A percentile compares a stretch with the other conserved stretches of the same genome.
These are phyloP conservation scores for Solea solea DNA, from an alignment of 2,113 vertebrate species.

Conservation along the genomic window DNA sequence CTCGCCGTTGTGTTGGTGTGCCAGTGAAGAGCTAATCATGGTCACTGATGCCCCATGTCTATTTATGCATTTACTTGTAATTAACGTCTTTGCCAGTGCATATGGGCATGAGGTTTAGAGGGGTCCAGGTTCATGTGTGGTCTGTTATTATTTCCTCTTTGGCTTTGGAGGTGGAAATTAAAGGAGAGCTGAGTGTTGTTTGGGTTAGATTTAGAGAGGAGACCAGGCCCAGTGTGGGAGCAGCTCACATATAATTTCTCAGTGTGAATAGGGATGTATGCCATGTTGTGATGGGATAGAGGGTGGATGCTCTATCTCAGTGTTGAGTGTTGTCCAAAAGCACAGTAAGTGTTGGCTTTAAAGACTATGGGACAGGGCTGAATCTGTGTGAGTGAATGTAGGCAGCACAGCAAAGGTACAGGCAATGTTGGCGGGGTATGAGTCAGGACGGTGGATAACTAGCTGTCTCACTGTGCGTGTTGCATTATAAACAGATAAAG, in stretches of 20 bases:
- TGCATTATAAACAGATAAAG: background rate
- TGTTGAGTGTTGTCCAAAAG: constrained; percentile 44
- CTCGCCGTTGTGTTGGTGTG: constrained; percentile 42
- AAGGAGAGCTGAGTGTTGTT: constrained; percentile 67
- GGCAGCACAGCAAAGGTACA: constrained; percentile 14
- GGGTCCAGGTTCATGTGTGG: constrained; percentile 64
- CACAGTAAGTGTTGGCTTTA: constrained; percentile 37
- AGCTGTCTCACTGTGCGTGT: background rate
- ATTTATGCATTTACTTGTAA: constrained; percentile 46
- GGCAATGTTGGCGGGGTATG: constrained; percentile 17
- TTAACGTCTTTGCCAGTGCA: constrained; percentile 41
- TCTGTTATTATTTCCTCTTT: constrained; percentile 74
- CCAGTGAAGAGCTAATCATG: constrained; percentile 44
- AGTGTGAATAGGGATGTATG: constrained; percentile 50
- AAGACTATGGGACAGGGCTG: constrained; percentile 21
- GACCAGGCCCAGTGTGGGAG: constrained; percentile 44
- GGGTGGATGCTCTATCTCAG: constrained; percentile 12
- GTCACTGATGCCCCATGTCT: constrained; percentile 26
- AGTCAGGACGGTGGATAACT: constrained; percentile 14
- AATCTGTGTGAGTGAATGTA: constrained; percentile 24
- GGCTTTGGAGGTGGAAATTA: constrained; percentile 55
- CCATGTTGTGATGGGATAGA: constrained; percentile 44
- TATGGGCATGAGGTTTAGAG: constrained; percentile 48
- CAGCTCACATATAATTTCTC: constrained; percentile 53
- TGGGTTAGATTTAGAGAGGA: constrained; percentile 63